A percentile compares a stretch with the other conserved stretches of the same genome.
phyloP scores from a whole-genome alignment of 2,797 vertebrate species.

The Clarias laeviceps region DNA sequence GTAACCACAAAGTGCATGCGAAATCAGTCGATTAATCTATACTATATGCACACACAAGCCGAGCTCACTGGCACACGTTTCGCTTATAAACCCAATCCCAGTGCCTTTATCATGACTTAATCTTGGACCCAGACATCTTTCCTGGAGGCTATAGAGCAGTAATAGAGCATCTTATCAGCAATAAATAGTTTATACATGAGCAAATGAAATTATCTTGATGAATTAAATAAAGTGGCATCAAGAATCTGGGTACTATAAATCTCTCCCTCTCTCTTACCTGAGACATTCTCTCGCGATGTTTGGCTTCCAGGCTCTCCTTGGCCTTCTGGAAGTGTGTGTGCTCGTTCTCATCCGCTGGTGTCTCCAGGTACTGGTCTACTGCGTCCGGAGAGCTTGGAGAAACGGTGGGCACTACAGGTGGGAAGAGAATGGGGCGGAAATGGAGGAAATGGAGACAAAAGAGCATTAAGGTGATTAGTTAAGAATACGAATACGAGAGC shows the following conservation, averaged over 20 bases:
- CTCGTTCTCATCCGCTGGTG: constrained; percentile 93
- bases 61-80: neutral
- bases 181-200: neutral
- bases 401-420: constrained; percentile 86
- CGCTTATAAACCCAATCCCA: neutral
- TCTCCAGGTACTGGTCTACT: constrained; percentile 93
- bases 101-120: constrained; percentile 6
- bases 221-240: neutral
- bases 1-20: neutral
- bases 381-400: constrained; percentile 89
- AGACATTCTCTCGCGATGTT: constrained; percentile 95
- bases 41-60: neutral
- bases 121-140: neutral
- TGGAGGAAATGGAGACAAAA: neutral
- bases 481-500: neutral
- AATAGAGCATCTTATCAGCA: neutral
- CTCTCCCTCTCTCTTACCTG: constrained; percentile 76
- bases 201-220: neutral
- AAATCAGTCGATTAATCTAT: neutral
- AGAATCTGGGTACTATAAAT: neutral
- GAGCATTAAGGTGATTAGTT: neutral
- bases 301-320: constrained; percentile 94
- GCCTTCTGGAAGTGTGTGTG: constrained; percentile 96
- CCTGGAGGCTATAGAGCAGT: neutral
- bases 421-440: neutral